A percentile compares a stretch with the other conserved stretches of the same genome.
Evolutionary conservation across 2,888 invertebrate species (phyloP).

Genomic region (Pammene fasciana): DNA sequence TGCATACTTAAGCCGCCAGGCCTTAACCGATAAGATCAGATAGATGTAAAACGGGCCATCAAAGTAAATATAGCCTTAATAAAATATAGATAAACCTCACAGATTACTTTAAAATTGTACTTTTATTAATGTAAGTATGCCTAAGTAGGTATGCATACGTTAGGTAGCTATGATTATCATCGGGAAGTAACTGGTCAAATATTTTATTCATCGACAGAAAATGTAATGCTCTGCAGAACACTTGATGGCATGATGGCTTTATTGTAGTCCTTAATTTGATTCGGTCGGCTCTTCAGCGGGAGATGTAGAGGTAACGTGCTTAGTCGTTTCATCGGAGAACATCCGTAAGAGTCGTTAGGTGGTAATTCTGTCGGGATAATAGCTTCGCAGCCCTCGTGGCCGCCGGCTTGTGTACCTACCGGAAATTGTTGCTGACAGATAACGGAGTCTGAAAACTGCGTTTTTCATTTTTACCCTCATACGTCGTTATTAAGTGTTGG

Average conservation of each 20-base stretch:
- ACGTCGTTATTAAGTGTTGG: neutral
- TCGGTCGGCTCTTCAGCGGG: neutral
- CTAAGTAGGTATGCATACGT: no score
- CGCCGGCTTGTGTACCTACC: constrained; percentile 11
- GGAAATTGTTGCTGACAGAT: constrained; percentile 23
- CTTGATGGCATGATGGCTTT: constrained; percentile 7
- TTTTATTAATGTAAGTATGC: no score
- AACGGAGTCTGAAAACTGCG: constrained; percentile 3
- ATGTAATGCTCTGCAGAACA: neutral
- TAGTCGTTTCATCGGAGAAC: constrained; percentile 17
- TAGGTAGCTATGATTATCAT: no score
- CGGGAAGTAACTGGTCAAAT: no score
- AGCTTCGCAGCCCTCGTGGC: neutral
- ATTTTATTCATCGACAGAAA: no score
- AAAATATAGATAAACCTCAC: no score
- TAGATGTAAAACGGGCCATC: no score
- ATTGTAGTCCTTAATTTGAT: constrained; percentile 23
- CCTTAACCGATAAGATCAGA: no score
- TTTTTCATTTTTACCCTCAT: neutral
- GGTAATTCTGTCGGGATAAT: constrained; percentile 26
- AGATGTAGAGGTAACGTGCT: constrained; percentile 14
- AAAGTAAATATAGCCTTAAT: no score
- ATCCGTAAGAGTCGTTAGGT: constrained; percentile 24
- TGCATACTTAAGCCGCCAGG: no score
- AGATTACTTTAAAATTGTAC: no score